phyloP scores from a whole-genome alignment of 2,888 invertebrate genomes.

The Imbricaverruca yamaguchii region DNA sequence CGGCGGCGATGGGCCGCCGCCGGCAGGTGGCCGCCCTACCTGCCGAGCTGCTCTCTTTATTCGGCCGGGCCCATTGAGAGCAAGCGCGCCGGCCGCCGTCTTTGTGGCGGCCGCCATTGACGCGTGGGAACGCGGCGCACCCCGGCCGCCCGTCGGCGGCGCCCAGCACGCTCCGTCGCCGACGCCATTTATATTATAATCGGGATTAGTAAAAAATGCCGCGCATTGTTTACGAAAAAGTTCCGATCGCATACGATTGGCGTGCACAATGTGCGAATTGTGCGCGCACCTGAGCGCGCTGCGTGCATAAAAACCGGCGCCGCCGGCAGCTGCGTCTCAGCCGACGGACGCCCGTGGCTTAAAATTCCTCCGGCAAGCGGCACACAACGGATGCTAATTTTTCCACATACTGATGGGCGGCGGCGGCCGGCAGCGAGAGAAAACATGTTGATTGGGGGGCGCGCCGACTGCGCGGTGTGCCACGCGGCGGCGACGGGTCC shows the following conservation, averaged over 20 bases:
- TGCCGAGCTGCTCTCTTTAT: constrained; percentile 15
- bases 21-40: neutral
- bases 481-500: too few relatives aligned
- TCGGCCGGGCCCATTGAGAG: neutral
- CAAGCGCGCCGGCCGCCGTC: neutral
- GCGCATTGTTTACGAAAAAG: constrained; percentile 11
- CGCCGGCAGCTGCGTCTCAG: neutral
- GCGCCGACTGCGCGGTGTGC: too few relatives aligned
- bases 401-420: neutral
- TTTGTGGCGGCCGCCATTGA: neutral
- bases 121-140: neutral
- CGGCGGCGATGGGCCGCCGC: neutral
- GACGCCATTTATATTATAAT: constrained; percentile 7
- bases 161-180: neutral
- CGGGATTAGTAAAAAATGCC: constrained; percentile 13
- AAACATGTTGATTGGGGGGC: too few relatives aligned
- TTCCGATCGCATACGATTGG: neutral
- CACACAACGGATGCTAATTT: neutral
- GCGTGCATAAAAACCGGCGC: neutral
- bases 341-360: neutral
- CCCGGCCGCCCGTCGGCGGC: neutral
- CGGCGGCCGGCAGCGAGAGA: too few relatives aligned
- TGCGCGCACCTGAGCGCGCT: neutral
- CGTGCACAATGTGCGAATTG: neutral
- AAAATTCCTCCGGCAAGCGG: neutral